Evolutionary conservation across 1,140 invertebrate genomes (phyloP).

Genomic region (Plodia interpunctella): DNA sequence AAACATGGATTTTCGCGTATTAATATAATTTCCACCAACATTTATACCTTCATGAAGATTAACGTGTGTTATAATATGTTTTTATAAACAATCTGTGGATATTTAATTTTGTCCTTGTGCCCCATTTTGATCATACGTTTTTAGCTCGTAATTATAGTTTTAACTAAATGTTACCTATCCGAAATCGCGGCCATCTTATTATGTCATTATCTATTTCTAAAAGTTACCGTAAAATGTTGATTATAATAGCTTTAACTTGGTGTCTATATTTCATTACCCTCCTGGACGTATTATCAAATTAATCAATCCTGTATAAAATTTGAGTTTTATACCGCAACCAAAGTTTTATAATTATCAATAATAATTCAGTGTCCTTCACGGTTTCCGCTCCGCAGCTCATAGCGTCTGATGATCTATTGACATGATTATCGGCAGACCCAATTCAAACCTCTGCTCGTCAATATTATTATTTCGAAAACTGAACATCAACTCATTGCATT

Average conservation of each 20-base stretch:
- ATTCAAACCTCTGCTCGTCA: conserved; percentile 13
- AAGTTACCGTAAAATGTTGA: too few species aligned
- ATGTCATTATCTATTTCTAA: too few species aligned
- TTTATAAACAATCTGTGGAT: neutral
- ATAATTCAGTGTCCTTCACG: conserved; percentile 21
- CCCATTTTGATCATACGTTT: conserved; percentile 2
- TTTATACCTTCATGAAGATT: neutral
- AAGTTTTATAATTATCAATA: neutral
- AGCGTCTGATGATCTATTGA: conserved; percentile 24
- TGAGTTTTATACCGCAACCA: neutral
- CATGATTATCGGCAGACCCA: conserved; percentile 28
- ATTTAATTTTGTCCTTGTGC: neutral
- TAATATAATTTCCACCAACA: conserved; percentile 24
- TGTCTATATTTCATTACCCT: neutral
- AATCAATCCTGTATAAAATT: too few species aligned
- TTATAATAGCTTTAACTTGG: too few species aligned
- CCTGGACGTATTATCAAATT: too few species aligned
- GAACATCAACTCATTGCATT: conserved; percentile 14
- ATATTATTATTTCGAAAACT: conserved; percentile 9
- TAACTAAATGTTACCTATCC: too few species aligned
- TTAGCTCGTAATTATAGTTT: conserved; percentile 1
- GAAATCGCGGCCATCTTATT: too few species aligned
- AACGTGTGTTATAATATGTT: neutral
- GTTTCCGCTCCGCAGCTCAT: conserved; percentile 24
- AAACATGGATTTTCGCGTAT: conserved; percentile 19